Evolutionary conservation across 2,888 invertebrate genomes (phyloP).

Genomic region (Pomacea canaliculata): DNA sequence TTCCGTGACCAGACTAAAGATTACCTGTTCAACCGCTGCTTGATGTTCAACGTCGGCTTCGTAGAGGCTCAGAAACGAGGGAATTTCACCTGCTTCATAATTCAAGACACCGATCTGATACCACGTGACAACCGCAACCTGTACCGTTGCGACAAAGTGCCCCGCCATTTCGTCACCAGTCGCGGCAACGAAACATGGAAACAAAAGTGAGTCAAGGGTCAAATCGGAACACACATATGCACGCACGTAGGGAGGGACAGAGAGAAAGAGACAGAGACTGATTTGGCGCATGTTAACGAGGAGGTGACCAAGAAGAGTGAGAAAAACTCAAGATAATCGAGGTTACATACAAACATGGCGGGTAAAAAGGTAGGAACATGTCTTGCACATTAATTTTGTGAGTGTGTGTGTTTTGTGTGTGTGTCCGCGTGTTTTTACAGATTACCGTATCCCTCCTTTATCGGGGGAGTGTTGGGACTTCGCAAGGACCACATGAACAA

Average conservation of each 20-base stretch:
- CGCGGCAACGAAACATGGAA: conserved; percentile 3
- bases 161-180: conserved; percentile 6
- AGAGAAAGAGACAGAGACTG: too few relatives aligned
- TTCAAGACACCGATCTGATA: conserved; percentile 33
- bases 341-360: too few relatives aligned
- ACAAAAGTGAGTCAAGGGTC: not conserved
- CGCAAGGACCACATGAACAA: not conserved
- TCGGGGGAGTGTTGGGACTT: conserved; percentile 18
- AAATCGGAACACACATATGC: too few relatives aligned
- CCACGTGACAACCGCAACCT: conserved; percentile 29
- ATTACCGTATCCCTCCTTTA: not conserved
- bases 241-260: too few relatives aligned
- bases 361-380: too few relatives aligned
- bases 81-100: conserved; percentile 27
- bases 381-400: too few relatives aligned
- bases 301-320: too few relatives aligned
- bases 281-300: too few relatives aligned
- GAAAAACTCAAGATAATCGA: too few relatives aligned
- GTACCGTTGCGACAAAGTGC: conserved; percentile 20
- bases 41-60: conserved; percentile 30
- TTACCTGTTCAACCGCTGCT: conserved; percentile 27
- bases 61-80: conserved; percentile 23
- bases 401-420: too few relatives aligned
- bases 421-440: not conserved
- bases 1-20: conserved; percentile 3